Evolutionary conservation across 2,113 vertebrate species (phyloP), one percentile per base, ranked within the genome.

Genomic region (Archocentrus centrarchus): DNA sequence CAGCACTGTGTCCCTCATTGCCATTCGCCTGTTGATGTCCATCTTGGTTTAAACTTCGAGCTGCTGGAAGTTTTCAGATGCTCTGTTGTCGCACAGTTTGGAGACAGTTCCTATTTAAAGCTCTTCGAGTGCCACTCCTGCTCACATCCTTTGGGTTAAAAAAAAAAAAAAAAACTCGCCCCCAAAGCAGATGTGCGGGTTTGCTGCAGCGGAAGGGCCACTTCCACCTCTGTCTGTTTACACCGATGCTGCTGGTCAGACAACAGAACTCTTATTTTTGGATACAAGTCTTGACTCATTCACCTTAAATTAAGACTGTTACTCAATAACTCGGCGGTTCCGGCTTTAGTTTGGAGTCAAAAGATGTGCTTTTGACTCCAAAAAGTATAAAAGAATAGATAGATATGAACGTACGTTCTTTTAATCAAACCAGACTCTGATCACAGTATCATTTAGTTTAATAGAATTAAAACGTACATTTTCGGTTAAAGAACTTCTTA

Each of bases 101-200:
- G 75, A 88, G 58, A 87, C 83, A 83, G 90, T 84, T 88, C 88
- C 94, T 96, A 94, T 96, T 96, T 96, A 96, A 96, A 94, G 93
- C 75, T 93, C 83, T 88, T 77, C 8, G 86, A 83, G 85, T 84
- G 95, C 94, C 95, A 94, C 94, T 93, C 93, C 95, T 95, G 93
- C 93, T 90, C 86, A 91, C 91, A 91, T 93, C 89, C 90, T 87
- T 90, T 84, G 87, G 76, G 77, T 87, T 37, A 7, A 37, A 76
- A 91, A 91, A 86, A 88, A 84, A 75, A 44, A 57, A 70, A 58
- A 77, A 62, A 78, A 70, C 27, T 95, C 95, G 95, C 95, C 95
- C 95, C 93, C 24, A 93, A 91, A 90, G 86, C 93, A 94, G 92
- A 95, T 93, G 91, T 95, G 94, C 87, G 92, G 92, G 75, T 92